Conservation (phyloP, 2,888 invertebrate species). For the Hoplodrina ambigua region DNA sequence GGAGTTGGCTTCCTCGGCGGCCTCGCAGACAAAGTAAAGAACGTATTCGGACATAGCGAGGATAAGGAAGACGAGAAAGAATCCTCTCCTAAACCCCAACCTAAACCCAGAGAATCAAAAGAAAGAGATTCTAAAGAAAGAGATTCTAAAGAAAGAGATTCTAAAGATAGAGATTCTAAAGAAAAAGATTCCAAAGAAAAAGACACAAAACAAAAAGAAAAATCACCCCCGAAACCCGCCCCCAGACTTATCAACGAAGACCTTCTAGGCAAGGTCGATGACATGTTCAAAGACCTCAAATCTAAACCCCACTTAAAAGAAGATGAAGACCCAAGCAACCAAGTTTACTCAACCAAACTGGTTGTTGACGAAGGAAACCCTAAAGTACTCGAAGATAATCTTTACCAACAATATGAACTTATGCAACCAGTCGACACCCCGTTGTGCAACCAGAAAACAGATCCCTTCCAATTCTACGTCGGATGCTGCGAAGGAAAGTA, state of each 20-base stretch:
- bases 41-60: conserved; percentile 84
- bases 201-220: conserved; percentile 74
- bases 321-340: conserved; percentile 79
- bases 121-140: conserved; percentile 56
- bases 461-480: conserved; percentile 83
- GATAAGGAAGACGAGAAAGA: conserved; percentile 81
- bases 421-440: conserved; percentile 88
- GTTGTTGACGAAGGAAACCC: conserved; percentile 83
- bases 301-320: conserved; percentile 79
- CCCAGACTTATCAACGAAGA: conserved; percentile 87
- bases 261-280: conserved; percentile 87
- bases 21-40: conserved; percentile 83
- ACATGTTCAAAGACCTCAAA: conserved; percentile 87
- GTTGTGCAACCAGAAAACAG: conserved; percentile 71
- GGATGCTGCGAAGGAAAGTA: conserved; percentile 83
- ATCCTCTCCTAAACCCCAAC: conserved; percentile 78
- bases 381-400: conserved; percentile 74
- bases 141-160: conserved; percentile 50
- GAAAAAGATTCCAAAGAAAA: conserved; percentile 44
- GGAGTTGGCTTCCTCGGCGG: conserved; percentile 81
- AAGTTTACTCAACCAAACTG: conserved; percentile 83
- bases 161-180: conserved; percentile 66
- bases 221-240: conserved; percentile 84
- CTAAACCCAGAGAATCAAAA: conserved; percentile 75
- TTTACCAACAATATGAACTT: conserved; percentile 83